phyloP scores from a whole-genome alignment of 2,797 vertebrate genomes.

The Characodon lateralis region DNA sequence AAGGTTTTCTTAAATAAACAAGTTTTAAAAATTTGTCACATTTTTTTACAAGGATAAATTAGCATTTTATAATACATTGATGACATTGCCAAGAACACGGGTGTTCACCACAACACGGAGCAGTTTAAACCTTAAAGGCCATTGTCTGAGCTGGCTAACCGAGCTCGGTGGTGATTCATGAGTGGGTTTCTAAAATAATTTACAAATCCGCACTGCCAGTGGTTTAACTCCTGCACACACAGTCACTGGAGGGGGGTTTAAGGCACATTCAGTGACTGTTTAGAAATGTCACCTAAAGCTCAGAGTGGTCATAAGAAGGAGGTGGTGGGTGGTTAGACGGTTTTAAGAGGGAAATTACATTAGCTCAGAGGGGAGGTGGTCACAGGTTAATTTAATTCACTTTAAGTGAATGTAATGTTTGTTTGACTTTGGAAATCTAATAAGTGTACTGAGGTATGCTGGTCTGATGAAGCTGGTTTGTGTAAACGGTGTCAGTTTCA shows the following conservation, averaged over 20 bases:
- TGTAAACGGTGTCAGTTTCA: slow-evolving; percentile 30
- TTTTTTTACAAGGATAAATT: slow-evolving; percentile 96
- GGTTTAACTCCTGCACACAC: slow-evolving; percentile 30
- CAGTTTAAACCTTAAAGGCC: slow-evolving; percentile 53
- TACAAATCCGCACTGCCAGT: slow-evolving; percentile 51
- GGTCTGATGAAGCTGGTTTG: slow-evolving; percentile 44
- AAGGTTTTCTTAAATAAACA: slow-evolving; percentile 83
- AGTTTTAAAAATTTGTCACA: slow-evolving; percentile 62
- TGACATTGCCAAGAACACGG: slow-evolving; percentile 78
- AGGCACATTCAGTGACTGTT: slow-evolving; percentile 52
- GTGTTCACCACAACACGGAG: slow-evolving; percentile 75
- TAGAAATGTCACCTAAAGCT: slow-evolving; percentile 64
- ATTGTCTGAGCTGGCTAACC: slow-evolving; percentile 26
- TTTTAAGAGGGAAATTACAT: slow-evolving; percentile 54
- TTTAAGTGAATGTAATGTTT: slow-evolving; percentile 64
- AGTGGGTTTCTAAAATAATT: slow-evolving; percentile 49
- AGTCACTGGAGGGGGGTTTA: slow-evolving; percentile 11
- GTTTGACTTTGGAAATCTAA: slow-evolving; percentile 66
- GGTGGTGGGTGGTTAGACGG: slow-evolving; percentile 10
- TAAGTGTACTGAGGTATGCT: slow-evolving; percentile 50
- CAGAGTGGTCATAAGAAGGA: slow-evolving; percentile 37
- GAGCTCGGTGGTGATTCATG: slow-evolving; percentile 37
- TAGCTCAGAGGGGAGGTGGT: slow-evolving; percentile 62
- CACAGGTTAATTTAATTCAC: slow-evolving; percentile 67
- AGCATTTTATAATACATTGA: slow-evolving; percentile 89